A percentile compares a stretch with the other conserved stretches of the same genome.
phyloP scores from a whole-genome alignment of 2,888 invertebrate genomes.

The Zaprionus lineosus region DNA sequence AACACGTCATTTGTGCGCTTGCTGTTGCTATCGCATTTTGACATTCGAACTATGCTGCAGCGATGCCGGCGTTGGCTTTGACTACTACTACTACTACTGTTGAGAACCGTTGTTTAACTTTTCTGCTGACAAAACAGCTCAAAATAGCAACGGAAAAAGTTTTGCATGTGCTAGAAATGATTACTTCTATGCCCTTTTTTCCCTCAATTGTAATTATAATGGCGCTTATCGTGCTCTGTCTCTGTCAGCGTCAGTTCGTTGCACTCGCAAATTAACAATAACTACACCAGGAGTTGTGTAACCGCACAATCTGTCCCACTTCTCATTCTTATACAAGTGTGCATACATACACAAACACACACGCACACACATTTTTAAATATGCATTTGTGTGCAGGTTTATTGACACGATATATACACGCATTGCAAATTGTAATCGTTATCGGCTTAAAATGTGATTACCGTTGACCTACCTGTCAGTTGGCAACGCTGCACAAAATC shows the following conservation, averaged over 20 bases:
- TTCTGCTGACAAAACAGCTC: constrained; percentile 67
- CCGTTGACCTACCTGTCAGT: constrained; percentile 7
- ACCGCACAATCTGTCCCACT: constrained; percentile 41
- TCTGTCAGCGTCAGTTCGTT: constrained; percentile 59
- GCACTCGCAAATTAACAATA: constrained; percentile 69
- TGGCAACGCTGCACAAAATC: constrained; percentile 24
- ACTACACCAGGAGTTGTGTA: constrained; percentile 32
- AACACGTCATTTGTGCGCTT: constrained; percentile 63
- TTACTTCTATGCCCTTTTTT: constrained; percentile 13
- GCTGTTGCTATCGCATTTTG: constrained; percentile 67
- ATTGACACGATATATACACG: constrained; percentile 49
- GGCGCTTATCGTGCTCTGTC: constrained; percentile 61
- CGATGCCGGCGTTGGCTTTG: constrained; percentile 17
- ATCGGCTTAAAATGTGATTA: constrained; percentile 27
- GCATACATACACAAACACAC: neutral
- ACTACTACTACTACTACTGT: constrained; percentile 29
- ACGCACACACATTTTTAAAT: neutral
- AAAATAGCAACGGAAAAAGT: constrained; percentile 53
- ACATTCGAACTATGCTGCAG: constrained; percentile 42
- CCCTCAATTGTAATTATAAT: constrained; percentile 65
- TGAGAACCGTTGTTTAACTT: constrained; percentile 53
- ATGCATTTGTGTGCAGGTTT: constrained; percentile 19
- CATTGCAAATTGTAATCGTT: constrained; percentile 27
- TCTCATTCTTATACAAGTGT: constrained; percentile 18
- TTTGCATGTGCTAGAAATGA: constrained; percentile 49